Base-by-base conservation (phyloP, 2,888 invertebrate genomes). In the Atrina japonica region DNA sequence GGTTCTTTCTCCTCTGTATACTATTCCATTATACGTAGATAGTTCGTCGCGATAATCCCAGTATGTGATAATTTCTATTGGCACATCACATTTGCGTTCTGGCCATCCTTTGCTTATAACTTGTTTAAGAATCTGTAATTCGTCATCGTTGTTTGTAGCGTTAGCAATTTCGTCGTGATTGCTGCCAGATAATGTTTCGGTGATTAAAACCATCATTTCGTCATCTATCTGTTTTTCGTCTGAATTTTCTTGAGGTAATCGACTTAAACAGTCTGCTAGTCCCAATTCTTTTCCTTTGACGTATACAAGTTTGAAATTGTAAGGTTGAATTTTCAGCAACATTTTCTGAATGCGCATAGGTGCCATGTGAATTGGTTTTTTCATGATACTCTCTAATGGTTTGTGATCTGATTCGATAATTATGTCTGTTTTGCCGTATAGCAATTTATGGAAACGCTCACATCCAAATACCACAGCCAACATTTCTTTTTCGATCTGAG, bases 401-500 rank as follows among this genome's bases (percentile, higher is more conserved):
- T 56, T 66, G 21, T 66, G 66, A 47, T 56, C 66, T 14, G 66
- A 21, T 47, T 69, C 69, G 3, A 58, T 45, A 18, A 64, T 69
- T 1, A 64, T 43, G 25, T 64, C 55, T 21, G 49, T 45, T 35
- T 64, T 69, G 3, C 64, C 64, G 52, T 60, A 59, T n/a, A 69
- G 18, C 30, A 69, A 7, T 29, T 69, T 53, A 56, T 69, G 69
- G 41, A 64, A 69, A 0, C 58, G 50, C 21, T 58, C 45, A 45
- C 65, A 70, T 40, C 65, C 65, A 40, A 65, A 70, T 14, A 70
- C 64, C n/a, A 70, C 70, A 9, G 65, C 65, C 9, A 70, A 25
- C 70, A 70, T 70, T 43, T 70, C 70, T 30, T 65, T 70, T 30
- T 70, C 64, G 1, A 69, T 69, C 29, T 69, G 69, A 1, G 69